Evolutionary conservation across 2,888 invertebrate genomes (phyloP).

Genomic region (Morpho helenor): DNA sequence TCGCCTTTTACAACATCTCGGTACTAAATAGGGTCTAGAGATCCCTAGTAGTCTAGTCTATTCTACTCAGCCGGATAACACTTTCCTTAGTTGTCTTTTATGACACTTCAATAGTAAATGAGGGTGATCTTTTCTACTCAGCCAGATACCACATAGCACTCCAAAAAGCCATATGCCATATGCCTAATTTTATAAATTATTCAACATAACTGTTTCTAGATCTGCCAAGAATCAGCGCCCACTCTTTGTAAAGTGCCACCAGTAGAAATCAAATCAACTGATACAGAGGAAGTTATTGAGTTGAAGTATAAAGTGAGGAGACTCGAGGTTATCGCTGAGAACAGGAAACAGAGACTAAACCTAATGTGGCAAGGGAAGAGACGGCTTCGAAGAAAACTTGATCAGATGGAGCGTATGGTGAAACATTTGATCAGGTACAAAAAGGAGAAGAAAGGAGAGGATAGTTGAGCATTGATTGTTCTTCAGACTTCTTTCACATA

Average conservation of each 20-base stretch:
- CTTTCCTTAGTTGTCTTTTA: no score
- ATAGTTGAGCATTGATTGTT: constrained; percentile 1
- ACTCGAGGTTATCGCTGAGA: constrained; percentile 51
- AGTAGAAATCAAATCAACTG: constrained; percentile 42
- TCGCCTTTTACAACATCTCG: no score
- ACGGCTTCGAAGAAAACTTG: constrained; percentile 46
- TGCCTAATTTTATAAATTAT: no score
- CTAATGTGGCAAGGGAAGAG: constrained; percentile 51
- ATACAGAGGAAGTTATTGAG: constrained; percentile 51
- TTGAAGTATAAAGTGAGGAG: constrained; percentile 53
- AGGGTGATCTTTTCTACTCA: no score
- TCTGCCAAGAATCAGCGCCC: constrained; percentile 49
- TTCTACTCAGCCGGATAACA: no score
- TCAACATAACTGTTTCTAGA: constrained; percentile 30
- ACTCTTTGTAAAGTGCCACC: constrained; percentile 45
- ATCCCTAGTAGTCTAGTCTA: no score
- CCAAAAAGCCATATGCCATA: no score
- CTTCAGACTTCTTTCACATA: no score
- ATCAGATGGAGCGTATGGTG: constrained; percentile 46
- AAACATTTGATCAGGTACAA: constrained; percentile 46
- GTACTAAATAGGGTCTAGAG: no score
- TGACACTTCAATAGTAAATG: no score
- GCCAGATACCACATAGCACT: no score
- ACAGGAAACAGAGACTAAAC: constrained; percentile 47
- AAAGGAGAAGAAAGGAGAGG: constrained; percentile 9